Percentiles rank a stretch among this genome's conserved stretches.
Evolutionary conservation across 2,113 vertebrate genomes (phyloP).

Genomic region (Etheostoma cragini): DNA sequence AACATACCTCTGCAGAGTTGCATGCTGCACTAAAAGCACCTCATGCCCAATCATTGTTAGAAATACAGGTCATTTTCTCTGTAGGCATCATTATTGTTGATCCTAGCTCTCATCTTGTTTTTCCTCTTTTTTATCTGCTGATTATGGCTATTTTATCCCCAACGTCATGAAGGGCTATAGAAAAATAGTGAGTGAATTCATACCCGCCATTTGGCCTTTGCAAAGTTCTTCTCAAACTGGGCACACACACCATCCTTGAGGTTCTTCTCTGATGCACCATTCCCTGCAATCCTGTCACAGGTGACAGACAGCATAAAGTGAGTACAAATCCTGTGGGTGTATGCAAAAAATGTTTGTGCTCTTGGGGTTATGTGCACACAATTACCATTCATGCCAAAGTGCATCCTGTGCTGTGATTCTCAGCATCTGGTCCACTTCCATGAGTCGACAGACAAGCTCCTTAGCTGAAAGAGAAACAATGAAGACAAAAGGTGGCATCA

Average conservation of each 20-base stretch:
- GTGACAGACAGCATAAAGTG: conserved; percentile 30
- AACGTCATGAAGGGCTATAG: neutral
- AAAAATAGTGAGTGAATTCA: conserved; percentile 44
- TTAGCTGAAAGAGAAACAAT: conserved; percentile 79
- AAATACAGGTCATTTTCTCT: conserved; percentile 3
- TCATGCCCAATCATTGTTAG: conserved; percentile 1
- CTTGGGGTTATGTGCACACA: neutral
- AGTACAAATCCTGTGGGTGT: neutral
- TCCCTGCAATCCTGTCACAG: conserved; percentile 86
- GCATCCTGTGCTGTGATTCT: conserved; percentile 88
- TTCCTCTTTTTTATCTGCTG: neutral
- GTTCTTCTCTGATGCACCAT: conserved; percentile 88
- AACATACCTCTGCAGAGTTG: conserved; percentile 43
- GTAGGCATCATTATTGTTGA: neutral
- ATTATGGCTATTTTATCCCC: conserved; percentile 14
- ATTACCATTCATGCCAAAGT: conserved; percentile 86
- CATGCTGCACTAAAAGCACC: conserved; percentile 27
- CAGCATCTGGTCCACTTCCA: conserved; percentile 89
- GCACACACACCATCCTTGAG: conserved; percentile 89
- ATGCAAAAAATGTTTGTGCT: conserved; percentile 7
- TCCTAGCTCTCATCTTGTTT: neutral
- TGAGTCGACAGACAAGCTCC: conserved; percentile 87
- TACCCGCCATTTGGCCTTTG: conserved; percentile 91
- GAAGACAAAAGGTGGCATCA: neutral
- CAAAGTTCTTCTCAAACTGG: conserved; percentile 92